Percentiles rank a stretch among this genome's conserved stretches.
Evolutionary conservation across 2,797 vertebrate species (phyloP).

Genomic region (Stomatorhinus walkeri): DNA sequence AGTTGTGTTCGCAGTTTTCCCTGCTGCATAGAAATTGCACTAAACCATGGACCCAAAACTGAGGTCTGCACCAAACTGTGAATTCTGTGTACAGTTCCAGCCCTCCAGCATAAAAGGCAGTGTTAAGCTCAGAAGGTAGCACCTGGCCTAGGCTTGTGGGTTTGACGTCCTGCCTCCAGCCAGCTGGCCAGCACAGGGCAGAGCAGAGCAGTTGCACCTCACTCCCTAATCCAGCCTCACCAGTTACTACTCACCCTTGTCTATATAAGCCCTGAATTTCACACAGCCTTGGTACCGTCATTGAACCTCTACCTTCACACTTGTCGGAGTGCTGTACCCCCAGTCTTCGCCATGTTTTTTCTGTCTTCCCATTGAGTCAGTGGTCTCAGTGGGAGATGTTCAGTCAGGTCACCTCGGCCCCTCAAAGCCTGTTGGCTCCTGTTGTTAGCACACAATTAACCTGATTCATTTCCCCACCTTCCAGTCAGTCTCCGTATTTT

Average conservation of each 20-base stretch:
- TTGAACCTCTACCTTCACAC: not conserved
- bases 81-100: not conserved
- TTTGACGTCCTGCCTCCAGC: not conserved
- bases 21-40: not conserved
- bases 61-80: not conserved
- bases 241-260: not conserved
- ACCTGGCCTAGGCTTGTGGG: not conserved
- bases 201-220: not conserved
- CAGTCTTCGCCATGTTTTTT: not conserved
- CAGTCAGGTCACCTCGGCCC: not conserved
- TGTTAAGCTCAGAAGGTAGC: not conserved
- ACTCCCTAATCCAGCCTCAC: not conserved
- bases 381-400: not conserved
- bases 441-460: not conserved
- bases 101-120: not conserved
- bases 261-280: not conserved
- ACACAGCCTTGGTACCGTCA: not conserved
- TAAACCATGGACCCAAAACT: not conserved
- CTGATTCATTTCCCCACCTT: not conserved
- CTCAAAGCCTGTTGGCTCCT: not conserved
- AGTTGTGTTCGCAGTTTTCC: not conserved
- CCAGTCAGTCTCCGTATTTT: not conserved
- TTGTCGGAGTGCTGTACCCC: not conserved
- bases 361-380: not conserved
- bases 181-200: not conserved